Evolutionary conservation across 2,113 vertebrate genomes (phyloP).

Genomic region (Pimephales promelas): DNA sequence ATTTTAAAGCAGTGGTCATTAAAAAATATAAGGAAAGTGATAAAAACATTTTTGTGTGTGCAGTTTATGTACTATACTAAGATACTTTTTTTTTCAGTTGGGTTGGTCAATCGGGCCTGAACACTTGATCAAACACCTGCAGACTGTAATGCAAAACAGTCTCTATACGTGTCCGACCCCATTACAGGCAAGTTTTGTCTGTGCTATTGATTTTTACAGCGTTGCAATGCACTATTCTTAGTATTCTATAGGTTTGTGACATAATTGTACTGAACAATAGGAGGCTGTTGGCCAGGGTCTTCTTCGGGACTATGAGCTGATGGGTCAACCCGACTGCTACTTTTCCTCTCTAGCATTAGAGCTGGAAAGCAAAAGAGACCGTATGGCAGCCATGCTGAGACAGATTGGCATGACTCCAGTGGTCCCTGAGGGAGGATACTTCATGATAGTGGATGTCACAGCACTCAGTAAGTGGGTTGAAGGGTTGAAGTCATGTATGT

Average conservation of each 20-base stretch:
- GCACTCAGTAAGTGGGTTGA: slow-evolving; percentile 77
- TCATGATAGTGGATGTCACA: slow-evolving; percentile 90
- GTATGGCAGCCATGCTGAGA: slow-evolving; percentile 81
- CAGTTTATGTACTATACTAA: no score
- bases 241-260: not conserved
- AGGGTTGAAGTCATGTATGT: not conserved
- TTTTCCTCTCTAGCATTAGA: slow-evolving; percentile 85
- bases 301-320: slow-evolving; percentile 79
- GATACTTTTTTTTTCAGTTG: slow-evolving; percentile 73
- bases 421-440: slow-evolving; percentile 94
- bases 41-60: no score
- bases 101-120: slow-evolving; percentile 94
- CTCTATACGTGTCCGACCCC: slow-evolving; percentile 91
- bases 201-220: no score
- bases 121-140: slow-evolving; percentile 89
- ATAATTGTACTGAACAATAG: slow-evolving; percentile 65
- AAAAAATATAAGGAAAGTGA: no score
- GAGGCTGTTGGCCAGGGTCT: slow-evolving; percentile 91
- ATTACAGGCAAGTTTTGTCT: slow-evolving; percentile 79
- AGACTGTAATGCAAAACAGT: slow-evolving; percentile 92
- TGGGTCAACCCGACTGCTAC: slow-evolving; percentile 90
- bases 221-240: not conserved
- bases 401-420: slow-evolving; percentile 85
- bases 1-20: no score
- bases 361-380: slow-evolving; percentile 87